Conservation (phyloP, 1,140 invertebrate species). For the Battus philenor region DNA sequence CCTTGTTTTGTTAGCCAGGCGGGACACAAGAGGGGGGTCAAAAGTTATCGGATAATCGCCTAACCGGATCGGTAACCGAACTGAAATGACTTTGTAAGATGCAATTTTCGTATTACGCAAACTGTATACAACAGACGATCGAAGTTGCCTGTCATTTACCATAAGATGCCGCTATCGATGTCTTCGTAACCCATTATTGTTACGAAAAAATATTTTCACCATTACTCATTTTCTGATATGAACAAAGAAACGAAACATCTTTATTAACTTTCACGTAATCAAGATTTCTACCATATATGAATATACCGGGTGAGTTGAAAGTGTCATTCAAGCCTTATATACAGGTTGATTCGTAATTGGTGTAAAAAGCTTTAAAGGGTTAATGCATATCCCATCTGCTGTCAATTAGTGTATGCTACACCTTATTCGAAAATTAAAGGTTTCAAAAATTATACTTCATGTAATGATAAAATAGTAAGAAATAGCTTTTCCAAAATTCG, state of each 20-base stretch:
- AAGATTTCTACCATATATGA: constrained; percentile 4
- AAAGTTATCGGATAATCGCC: constrained; percentile 30
- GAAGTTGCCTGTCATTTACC: constrained; percentile 1
- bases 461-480: no score
- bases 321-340: constrained; percentile 11
- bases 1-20: constrained; percentile 25
- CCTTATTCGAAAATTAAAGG: no score
- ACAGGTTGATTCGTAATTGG: no score
- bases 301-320: not conserved
- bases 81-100: constrained; percentile 27
- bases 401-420: no score
- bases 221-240: constrained; percentile 9
- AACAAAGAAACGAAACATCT: constrained; percentile 10
- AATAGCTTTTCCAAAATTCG: no score
- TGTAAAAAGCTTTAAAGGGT: no score
- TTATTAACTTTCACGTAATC: constrained; percentile 13
- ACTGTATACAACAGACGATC: constrained; percentile 22
- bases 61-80: constrained; percentile 23
- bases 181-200: constrained; percentile 1
- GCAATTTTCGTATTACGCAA: constrained; percentile 37
- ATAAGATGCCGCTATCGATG: constrained; percentile 7
- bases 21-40: constrained; percentile 28
- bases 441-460: no score
- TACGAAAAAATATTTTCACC: not conserved
- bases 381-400: no score